phyloP scores from a whole-genome alignment of 2,113 vertebrate genomes.

The Syngnathoides biaculeatus region DNA sequence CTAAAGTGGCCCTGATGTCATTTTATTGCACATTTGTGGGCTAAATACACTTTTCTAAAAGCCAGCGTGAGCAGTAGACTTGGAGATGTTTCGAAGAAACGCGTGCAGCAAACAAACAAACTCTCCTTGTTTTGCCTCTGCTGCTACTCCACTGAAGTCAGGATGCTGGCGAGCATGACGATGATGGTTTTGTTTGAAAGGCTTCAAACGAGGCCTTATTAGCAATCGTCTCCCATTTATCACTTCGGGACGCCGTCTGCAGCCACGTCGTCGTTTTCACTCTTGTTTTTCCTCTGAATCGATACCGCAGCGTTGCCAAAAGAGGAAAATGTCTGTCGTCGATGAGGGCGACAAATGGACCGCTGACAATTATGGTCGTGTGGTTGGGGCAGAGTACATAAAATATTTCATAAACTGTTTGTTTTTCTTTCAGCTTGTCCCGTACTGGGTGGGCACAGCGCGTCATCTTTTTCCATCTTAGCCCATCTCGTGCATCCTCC shows the following conservation, averaged over 20 bases:
- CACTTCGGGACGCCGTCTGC: not conserved
- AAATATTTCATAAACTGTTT: too few relatives aligned
- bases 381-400: too few relatives aligned
- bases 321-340: too few relatives aligned
- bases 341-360: too few relatives aligned
- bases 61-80: not conserved
- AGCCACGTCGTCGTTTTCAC: not conserved
- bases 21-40: constrained; percentile 8
- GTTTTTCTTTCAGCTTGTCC: too few relatives aligned
- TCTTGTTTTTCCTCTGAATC: not conserved
- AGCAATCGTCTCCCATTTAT: not conserved
- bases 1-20: constrained; percentile 38
- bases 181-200: not conserved
- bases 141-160: not conserved
- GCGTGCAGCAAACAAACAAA: too few relatives aligned
- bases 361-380: too few relatives aligned
- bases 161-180: not conserved
- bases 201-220: not conserved
- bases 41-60: constrained; percentile 4
- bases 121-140: not conserved
- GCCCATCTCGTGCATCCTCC: too few relatives aligned
- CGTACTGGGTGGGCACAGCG: too few relatives aligned
- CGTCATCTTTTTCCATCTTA: too few relatives aligned
- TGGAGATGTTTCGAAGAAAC: too few relatives aligned
- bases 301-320: not conserved